A percentile compares a stretch with the other conserved stretches of the same genome.
Evolutionary conservation across 1,140 invertebrate genomes (phyloP).

Genomic region (Drosophila azteca): DNA sequence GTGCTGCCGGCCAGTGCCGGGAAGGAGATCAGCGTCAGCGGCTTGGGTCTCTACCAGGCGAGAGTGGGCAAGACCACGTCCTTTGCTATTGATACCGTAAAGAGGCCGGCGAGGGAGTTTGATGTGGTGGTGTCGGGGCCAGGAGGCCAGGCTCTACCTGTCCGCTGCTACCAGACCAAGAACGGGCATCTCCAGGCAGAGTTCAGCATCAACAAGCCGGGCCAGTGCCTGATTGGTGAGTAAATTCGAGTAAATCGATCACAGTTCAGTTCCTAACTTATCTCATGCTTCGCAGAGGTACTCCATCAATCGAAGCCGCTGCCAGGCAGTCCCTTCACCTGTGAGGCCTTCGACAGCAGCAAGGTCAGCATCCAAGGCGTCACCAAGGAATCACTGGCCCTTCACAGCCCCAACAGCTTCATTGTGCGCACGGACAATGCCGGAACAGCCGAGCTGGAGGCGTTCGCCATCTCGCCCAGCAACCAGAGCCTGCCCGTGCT

Average conservation of each 20-base stretch:
- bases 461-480: slow-evolving; percentile 94
- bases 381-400: slow-evolving; percentile 90
- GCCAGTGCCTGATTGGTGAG: slow-evolving; percentile 87
- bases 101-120: slow-evolving; percentile 91
- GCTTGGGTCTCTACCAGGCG: slow-evolving; percentile 92
- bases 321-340: slow-evolving; percentile 97
- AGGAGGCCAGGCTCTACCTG: slow-evolving; percentile 94
- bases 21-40: slow-evolving; percentile 87
- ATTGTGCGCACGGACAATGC: slow-evolving; percentile 95
- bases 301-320: slow-evolving; percentile 95
- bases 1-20: slow-evolving; percentile 87
- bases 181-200: slow-evolving; percentile 96
- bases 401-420: slow-evolving; percentile 93
- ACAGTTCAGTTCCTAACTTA: not conserved
- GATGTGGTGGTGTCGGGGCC: slow-evolving; percentile 96
- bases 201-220: slow-evolving; percentile 92
- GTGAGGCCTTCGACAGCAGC: slow-evolving; percentile 96
- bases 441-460: slow-evolving; percentile 94
- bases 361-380: slow-evolving; percentile 90
- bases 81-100: slow-evolving; percentile 94
- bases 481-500: slow-evolving; percentile 93
- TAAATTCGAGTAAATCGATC: not conserved
- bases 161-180: slow-evolving; percentile 97
- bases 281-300: slow-evolving; percentile 87
- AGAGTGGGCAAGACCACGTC: slow-evolving; percentile 91